Evolutionary conservation across 2,888 invertebrate species (phyloP).

Genomic region (Pandemis cinnamomeana): DNA sequence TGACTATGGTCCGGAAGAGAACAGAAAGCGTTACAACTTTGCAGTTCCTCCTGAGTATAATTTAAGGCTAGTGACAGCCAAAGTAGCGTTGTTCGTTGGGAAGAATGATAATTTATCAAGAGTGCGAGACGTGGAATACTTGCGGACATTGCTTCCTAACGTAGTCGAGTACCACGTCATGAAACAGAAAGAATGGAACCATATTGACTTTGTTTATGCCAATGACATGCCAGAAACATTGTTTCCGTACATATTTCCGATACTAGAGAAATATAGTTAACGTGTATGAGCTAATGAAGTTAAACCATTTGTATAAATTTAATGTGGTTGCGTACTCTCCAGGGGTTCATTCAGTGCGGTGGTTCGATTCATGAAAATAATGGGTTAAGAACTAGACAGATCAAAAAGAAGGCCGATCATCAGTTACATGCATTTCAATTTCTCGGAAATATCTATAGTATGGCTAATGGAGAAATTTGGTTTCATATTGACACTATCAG

Average conservation of each 20-base stretch:
- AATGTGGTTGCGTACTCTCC: too few species aligned
- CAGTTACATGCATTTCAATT: too few species aligned
- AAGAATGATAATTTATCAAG: slow-evolving; percentile 36
- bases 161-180: slow-evolving; percentile 38
- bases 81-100: slow-evolving; percentile 36
- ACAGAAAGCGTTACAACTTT: slow-evolving; percentile 17
- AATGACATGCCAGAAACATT: slow-evolving; percentile 24
- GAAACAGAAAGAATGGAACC: slow-evolving; percentile 34
- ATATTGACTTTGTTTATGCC: slow-evolving; percentile 42
- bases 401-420: too few species aligned
- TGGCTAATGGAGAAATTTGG: too few species aligned
- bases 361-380: too few species aligned
- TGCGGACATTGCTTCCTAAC: slow-evolving; percentile 38
- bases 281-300: not conserved
- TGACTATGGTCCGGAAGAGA: slow-evolving; percentile 47
- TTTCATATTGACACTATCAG: too few species aligned
- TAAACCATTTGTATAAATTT: not conserved
- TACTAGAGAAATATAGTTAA: slow-evolving; percentile 18
- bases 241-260: slow-evolving; percentile 22
- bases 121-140: slow-evolving; percentile 40
- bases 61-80: slow-evolving; percentile 50
- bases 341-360: too few species aligned
- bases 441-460: too few species aligned
- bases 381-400: too few species aligned
- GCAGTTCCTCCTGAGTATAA: slow-evolving; percentile 50